Conservation (phyloP, 2,797 vertebrate species). For the Falco naumanni region DNA sequence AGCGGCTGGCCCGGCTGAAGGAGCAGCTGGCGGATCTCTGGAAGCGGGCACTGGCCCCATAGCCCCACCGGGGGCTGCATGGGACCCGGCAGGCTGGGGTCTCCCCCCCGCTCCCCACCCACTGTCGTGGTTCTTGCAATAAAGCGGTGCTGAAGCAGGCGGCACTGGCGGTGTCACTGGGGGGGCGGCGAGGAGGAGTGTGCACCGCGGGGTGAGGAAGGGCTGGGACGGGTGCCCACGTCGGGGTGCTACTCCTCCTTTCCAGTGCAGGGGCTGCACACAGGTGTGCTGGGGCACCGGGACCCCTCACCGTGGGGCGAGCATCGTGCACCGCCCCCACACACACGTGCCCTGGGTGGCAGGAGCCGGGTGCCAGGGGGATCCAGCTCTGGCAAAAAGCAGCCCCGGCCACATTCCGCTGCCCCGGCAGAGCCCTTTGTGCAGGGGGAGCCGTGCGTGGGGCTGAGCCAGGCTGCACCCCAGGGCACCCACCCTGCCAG, state of each 20-base stretch:
- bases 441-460: rapidly evolving
- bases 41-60: background rate
- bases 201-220: background rate
- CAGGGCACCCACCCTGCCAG: background rate
- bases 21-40: background rate
- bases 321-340: background rate
- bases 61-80: rapidly evolving
- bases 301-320: background rate
- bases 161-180: background rate
- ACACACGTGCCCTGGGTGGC: rapidly evolving
- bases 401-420: rapidly evolving
- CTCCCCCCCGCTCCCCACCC: background rate
- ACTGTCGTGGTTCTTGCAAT: background rate
- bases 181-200: rapidly evolving
- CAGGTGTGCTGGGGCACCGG: rapidly evolving
- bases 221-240: background rate
- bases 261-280: rapidly evolving
- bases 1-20: conserved; percentile 1
- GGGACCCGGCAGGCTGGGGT: background rate
- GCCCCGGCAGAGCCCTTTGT: rapidly evolving
- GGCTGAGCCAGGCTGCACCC: too few species aligned
- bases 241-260: too few species aligned
- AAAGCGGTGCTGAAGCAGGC: background rate
- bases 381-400: background rate
- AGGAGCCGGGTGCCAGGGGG: rapidly evolving